Evolutionary conservation across 2,797 vertebrate genomes (phyloP), one percentile per base, ranked within the genome.

Genomic region (Liparis tanakae): DNA sequence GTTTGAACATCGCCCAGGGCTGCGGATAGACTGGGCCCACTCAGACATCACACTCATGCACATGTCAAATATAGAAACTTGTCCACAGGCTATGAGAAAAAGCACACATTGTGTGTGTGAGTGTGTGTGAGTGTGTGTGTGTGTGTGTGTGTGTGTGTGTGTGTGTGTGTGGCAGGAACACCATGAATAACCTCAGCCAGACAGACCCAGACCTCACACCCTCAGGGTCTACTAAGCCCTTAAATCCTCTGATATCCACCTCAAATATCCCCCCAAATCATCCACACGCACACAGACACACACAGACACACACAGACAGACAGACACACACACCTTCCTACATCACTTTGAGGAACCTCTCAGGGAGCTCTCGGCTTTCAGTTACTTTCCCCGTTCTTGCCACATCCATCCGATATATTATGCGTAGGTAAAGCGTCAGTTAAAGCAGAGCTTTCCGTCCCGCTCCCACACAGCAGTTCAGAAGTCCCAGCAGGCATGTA

Each of bases 1-100:
- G 88, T 86, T 88, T 87, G 83, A 90, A 84, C 86, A 76, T 85
- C 10, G 82, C 93, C 91, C 81, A 69, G 41, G 89, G 90, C 90
- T 87, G 80, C 65, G 79, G 90, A 89, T 68, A 86, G 50, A 87
- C 74, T 14, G n/a, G 41, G 73, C 78, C 83, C 71, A 74, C 82
- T 87, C 80, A 87, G 68, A 86, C 82, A 80, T 81, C 70, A 72
- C 76, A 79, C 85, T 81, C 80, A 67, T 72, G 48, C 77, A 78
- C 77, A 71, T 51, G 62, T 87, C 70, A 74, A 76, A 66, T 74
- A 78, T 72, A 55, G 76, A 54, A 80, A 79, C 55, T 65, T 82
- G 67, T 80, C 83, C 77, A 67, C 64, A 73, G 76, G 78, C 82
- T 72, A 22, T 72, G 59, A 37, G 67, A 76, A 63, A 62, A 54